Percentiles rank a stretch among this genome's conserved stretches.
Evolutionary conservation across 2,797 vertebrate species (phyloP).

Genomic region (Peromyscus eremicus): DNA sequence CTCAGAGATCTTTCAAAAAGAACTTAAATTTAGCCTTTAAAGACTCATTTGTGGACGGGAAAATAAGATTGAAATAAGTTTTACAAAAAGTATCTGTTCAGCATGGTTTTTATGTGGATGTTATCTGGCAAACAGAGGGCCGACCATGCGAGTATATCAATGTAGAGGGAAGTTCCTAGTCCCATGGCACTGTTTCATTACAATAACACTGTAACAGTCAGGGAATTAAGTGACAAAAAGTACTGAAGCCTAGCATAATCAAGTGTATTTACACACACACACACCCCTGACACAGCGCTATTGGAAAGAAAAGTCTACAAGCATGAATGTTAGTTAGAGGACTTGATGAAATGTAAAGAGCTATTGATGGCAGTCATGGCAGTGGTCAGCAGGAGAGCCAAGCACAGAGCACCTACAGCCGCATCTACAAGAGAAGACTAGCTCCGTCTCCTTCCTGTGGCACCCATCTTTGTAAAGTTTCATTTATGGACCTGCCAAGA

Average conservation of each 20-base stretch:
- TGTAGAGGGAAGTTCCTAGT: not conserved
- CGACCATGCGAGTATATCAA: not conserved
- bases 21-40: conserved; percentile 56
- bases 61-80: conserved; percentile 12
- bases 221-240: conserved; percentile 2
- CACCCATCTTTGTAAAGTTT: conserved; percentile 22
- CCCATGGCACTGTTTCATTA: not conserved
- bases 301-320: not conserved
- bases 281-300: not conserved
- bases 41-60: conserved; percentile 50
- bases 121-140: not conserved
- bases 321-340: conserved; percentile 49
- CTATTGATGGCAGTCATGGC: conserved; percentile 57
- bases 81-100: conserved; percentile 55
- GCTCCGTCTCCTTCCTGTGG: conserved; percentile 45
- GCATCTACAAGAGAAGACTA: conserved; percentile 24
- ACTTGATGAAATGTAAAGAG: conserved; percentile 53
- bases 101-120: not conserved
- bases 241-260: conserved; percentile 14
- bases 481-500: conserved; percentile 13
- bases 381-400: conserved; percentile 54
- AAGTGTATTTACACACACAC: not conserved
- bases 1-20: conserved; percentile 49
- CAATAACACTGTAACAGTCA: not conserved
- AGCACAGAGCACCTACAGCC: conserved; percentile 26